Base-by-base conservation (phyloP, 2,888 invertebrate genomes). In the Drosophila barbarae region DNA sequence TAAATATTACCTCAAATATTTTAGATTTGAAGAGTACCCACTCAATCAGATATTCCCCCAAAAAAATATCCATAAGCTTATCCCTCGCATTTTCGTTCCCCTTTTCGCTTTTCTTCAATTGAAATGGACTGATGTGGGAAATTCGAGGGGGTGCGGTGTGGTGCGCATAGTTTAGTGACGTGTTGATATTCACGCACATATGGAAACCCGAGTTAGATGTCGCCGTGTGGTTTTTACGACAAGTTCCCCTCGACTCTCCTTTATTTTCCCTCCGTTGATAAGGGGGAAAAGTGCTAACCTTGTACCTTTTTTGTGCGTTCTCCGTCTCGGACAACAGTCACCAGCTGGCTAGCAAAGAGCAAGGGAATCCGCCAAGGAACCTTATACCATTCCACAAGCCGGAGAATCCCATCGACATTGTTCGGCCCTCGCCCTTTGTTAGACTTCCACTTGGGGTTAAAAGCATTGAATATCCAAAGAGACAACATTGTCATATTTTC, bases 401-500 rank as follows among this genome's bases (percentile, higher is more conserved):
- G 71, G 32, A 42, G 36, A 59, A 63, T 49, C 64, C 64, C 77
- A 69, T 74, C 65, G 71, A 59, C 71, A 68, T 73, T 82, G 68
- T 79, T 46, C 60, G 52, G 52, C 46, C 26, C 64, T 50, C 56
- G 46, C 32, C 60, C 52, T 58, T 69, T 42, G 41, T 39, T 54
- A 9, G 44, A 46, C 57, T 57, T 57, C 30, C 56, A 50, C 57
- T 67, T 67, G 68, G 60, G 55, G 74, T 47, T 81, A 74, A 84
- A 81, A 84, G 82, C 80, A 81, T 78, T 84, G 80, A 81, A 81
- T 81, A 81, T 76, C 55, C 76, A 72, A 76, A 56, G 59, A 74
- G 78, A 81, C 73, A 71, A 69, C 72, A 84, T 76, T 82, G 82
- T 78, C 77, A 84, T 84, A 82, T 82, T 82, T 82, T 82, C 79